Base-by-base conservation (phyloP, 2,113 vertebrate genomes). In the Pluvialis apricaria region DNA sequence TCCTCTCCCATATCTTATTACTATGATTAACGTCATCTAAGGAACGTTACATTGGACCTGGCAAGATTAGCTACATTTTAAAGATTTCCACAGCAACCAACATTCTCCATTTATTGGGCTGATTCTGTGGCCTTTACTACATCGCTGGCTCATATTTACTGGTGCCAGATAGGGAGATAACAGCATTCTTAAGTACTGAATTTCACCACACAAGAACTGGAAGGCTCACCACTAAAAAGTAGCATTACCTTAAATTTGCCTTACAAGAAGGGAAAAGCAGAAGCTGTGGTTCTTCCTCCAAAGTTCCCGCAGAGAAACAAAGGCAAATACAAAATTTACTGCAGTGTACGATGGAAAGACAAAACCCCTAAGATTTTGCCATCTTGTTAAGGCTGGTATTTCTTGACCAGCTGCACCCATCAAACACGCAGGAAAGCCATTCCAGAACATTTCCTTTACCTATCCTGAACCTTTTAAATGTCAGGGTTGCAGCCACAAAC, bases 11-110 rank as follows among this genome's bases (percentile, higher is more conserved):
- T 92, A 95, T 96, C 95, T 96, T 90, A 91, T 92, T 95, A 77
- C 92, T 78, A 64, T 66, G 91, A 97, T 96, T 90, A 95, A 97
- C 17, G 47, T 92, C 94, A 95, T 76, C 68, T 73, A 86, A 78
- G 82, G 69, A 95, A 94, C n/a, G 0, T 62, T 92, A 90, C 89
- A 95, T 10, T 88, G 84, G 77, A 97, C 90, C 60, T 94, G 81
- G 96, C 81, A 82, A 92, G 90, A 95, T 88, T 73, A 90, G 55
- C 84, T 80, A 66, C 58, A 4, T 78, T 96, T 96, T 96, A 93
- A 94, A 97, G 90, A 95, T 72, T 92, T 97, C 95, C 92, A 91
- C 70, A 92, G 60, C 90, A 98, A 91, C 19, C 77, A 78, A 55
- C 86, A 92, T 91, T 92, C 96, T 94, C 82, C 93, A 81, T 52